These are phyloP conservation scores for Coelogynopora nodosa DNA, from an alignment of 2,888 invertebrate species.

Conservation along the genomic window DNA sequence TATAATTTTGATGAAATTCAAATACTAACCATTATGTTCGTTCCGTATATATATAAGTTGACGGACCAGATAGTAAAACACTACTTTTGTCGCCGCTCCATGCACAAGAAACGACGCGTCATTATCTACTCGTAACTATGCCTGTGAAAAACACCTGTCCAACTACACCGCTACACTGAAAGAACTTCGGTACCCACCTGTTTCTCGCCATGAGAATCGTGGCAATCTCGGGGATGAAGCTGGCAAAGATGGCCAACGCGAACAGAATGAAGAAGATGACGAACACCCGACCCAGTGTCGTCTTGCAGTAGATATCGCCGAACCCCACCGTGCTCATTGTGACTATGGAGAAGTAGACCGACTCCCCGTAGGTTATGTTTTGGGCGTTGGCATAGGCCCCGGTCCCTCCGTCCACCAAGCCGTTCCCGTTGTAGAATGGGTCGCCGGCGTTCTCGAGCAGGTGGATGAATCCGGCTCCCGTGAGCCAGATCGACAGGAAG, in stretches of 20 bases:
- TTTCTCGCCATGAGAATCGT: slow-evolving; percentile 94
- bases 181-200: too few relatives aligned
- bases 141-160: too few relatives aligned
- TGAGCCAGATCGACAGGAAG: slow-evolving; percentile 99
- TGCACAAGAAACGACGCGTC: too few relatives aligned
- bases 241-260: slow-evolving; percentile 88
- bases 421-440: slow-evolving; percentile 67
- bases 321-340: slow-evolving; percentile 45
- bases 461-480: slow-evolving; percentile 98
- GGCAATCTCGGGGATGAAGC: slow-evolving; percentile 99
- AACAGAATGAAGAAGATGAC: slow-evolving; percentile 40
- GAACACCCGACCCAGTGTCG: slow-evolving; percentile 36
- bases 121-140: too few relatives aligned
- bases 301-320: slow-evolving; percentile 41
- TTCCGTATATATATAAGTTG: too few relatives aligned
- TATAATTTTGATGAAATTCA: too few relatives aligned
- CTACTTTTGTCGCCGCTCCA: too few relatives aligned
- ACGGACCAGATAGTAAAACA: too few relatives aligned
- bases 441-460: slow-evolving; percentile 99
- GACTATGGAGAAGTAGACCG: slow-evolving; percentile 38
- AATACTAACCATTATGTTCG: too few relatives aligned
- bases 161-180: too few relatives aligned
- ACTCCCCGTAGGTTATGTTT: slow-evolving; percentile 36
- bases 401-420: background rate
- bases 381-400: slow-evolving; percentile 20